Evolutionary conservation across 2,113 vertebrate genomes (phyloP).

Genomic region (Cricetomys ansorgei): DNA sequence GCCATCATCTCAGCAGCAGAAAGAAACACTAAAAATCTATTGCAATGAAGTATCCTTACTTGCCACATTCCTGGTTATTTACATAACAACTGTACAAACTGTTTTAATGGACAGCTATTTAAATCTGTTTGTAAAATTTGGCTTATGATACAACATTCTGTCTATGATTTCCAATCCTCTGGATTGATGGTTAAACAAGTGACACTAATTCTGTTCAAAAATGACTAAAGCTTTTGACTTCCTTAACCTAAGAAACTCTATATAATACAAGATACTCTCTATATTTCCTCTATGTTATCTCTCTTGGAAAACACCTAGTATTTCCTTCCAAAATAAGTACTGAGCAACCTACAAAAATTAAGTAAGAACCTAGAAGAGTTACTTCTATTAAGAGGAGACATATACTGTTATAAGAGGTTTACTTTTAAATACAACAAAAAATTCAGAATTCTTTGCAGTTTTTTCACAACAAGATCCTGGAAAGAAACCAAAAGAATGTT

Average conservation of each 20-base stretch:
- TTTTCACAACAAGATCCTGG: background rate
- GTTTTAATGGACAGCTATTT: background rate
- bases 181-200: background rate
- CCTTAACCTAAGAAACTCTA: background rate
- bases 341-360: background rate
- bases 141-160: background rate
- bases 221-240: background rate
- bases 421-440: background rate
- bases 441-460: background rate
- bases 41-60: background rate
- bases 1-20: background rate
- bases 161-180: background rate
- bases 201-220: background rate
- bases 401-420: background rate
- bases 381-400: background rate
- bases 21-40: background rate
- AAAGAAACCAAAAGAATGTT: background rate
- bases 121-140: background rate
- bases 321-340: background rate
- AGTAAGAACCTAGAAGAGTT: background rate
- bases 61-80: background rate
- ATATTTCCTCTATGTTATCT: background rate
- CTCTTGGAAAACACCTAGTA: background rate
- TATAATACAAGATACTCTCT: background rate
- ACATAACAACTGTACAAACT: background rate